Percentiles rank a stretch among this genome's conserved stretches.
phyloP scores from a whole-genome alignment of 1,140 invertebrate species.

The Drosophila athabasca region DNA sequence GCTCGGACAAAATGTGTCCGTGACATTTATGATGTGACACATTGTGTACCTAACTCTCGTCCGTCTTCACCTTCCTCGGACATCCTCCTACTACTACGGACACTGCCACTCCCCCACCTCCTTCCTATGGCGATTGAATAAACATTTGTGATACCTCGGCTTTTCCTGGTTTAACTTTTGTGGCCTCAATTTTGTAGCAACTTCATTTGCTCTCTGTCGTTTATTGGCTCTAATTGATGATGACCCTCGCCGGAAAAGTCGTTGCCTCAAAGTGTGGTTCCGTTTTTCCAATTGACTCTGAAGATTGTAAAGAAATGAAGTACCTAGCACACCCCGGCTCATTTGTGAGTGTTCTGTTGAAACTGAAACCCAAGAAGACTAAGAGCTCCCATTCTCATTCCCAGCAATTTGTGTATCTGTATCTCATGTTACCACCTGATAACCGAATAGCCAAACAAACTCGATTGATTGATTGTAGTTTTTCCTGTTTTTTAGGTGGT shows the following conservation, averaged over 20 bases:
- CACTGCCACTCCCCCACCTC: too few relatives aligned
- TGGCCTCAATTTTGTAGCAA: conserved; percentile 1
- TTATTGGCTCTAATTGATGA: conserved; percentile 45
- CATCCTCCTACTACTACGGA: neutral
- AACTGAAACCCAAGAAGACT: too few relatives aligned
- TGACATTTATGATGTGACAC: conserved; percentile 80
- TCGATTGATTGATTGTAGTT: conserved; percentile 41
- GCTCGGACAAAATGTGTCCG: conserved; percentile 65
- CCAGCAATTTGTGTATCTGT: conserved; percentile 3
- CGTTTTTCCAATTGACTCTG: conserved; percentile 19
- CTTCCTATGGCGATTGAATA: conserved; percentile 11
- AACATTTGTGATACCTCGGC: conserved; percentile 37
- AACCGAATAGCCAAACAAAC: conserved; percentile 32
- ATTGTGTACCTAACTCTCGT: conserved; percentile 55
- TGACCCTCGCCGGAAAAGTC: conserved; percentile 15
- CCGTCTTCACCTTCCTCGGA: conserved; percentile 2
- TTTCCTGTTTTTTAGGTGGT: conserved; percentile 11
- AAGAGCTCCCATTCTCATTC: neutral
- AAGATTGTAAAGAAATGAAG: conserved; percentile 38
- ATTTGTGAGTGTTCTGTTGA: too few relatives aligned
- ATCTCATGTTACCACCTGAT: conserved; percentile 21
- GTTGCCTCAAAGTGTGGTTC: conserved; percentile 26
- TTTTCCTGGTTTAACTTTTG: too few relatives aligned
- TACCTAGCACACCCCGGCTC: neutral
- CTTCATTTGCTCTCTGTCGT: conserved; percentile 6